phyloP scores from a whole-genome alignment of 1,140 invertebrate species.

The Lasioglossum baleicum region DNA sequence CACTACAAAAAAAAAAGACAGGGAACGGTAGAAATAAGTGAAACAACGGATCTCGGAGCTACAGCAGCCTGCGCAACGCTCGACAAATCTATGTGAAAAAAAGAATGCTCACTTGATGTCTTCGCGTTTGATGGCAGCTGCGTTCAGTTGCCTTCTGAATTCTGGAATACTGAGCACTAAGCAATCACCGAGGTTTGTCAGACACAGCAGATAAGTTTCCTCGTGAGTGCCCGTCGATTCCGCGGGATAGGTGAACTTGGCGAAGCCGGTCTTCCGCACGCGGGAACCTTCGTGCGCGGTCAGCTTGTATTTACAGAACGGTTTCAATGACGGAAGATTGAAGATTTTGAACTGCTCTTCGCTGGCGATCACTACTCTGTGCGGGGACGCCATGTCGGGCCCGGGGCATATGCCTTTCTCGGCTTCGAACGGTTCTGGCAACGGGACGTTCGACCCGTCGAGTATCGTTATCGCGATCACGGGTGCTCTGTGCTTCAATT shows the following conservation, averaged over 20 bases:
- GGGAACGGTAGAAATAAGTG: neutral
- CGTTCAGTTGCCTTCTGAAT: constrained; percentile 91
- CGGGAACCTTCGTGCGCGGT: constrained; percentile 96
- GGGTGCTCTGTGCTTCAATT: constrained; percentile 96
- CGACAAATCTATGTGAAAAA: neutral
- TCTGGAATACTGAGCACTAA: constrained; percentile 93
- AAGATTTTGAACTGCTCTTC: constrained; percentile 99
- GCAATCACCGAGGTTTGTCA: constrained; percentile 96
- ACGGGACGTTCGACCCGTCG: constrained; percentile 88
- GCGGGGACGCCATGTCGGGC: constrained; percentile 80
- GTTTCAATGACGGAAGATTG: constrained; percentile 94
- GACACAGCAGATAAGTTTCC: constrained; percentile 92
- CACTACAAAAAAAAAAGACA: constrained; percentile 85
- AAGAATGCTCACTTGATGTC: constrained; percentile 91
- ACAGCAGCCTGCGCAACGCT: no score
- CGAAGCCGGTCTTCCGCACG: constrained; percentile 91
- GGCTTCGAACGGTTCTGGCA: constrained; percentile 89
- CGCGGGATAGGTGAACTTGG: constrained; percentile 85
- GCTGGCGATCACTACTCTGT: constrained; percentile 94
- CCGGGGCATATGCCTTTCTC: constrained; percentile 84
- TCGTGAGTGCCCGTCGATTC: constrained; percentile 81
- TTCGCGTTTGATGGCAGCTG: constrained; percentile 92
- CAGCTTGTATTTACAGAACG: constrained; percentile 96
- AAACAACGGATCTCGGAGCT: no score
- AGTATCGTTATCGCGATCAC: constrained; percentile 96